These are phyloP conservation scores for Polyommatus icarus DNA, from an alignment of 2,888 invertebrate genomes.

Conservation along the genomic window DNA sequence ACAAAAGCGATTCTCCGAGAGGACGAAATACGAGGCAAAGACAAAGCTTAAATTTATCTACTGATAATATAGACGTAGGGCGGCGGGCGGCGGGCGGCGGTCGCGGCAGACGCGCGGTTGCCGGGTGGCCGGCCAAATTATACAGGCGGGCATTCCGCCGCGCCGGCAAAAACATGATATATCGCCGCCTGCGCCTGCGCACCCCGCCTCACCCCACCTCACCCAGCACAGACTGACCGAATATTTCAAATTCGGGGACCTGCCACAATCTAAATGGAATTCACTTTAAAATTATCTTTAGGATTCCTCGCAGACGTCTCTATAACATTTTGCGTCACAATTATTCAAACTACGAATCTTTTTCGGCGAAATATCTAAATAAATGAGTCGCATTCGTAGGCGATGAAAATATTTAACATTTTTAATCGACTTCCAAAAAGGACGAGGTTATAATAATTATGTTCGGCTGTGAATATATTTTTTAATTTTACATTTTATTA, in stretches of 20 bases:
- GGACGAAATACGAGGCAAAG: slow-evolving; percentile 80
- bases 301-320: slow-evolving; percentile 62
- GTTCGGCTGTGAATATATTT: no score
- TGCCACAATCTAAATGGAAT: slow-evolving; percentile 71
- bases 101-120: slow-evolving; percentile 69
- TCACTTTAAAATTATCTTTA: slow-evolving; percentile 65
- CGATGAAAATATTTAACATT: not conserved
- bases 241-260: slow-evolving; percentile 73
- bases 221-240: slow-evolving; percentile 58
- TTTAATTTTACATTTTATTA: not conserved
- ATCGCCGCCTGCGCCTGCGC: slow-evolving; percentile 59
- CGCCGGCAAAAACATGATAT: slow-evolving; percentile 77
- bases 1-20: slow-evolving; percentile 76
- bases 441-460: no score
- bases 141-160: slow-evolving; percentile 75
- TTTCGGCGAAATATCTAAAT: not conserved
- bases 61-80: slow-evolving; percentile 81
- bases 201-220: not conserved
- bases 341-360: slow-evolving; percentile 34
- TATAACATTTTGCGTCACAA: slow-evolving; percentile 49
- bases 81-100: slow-evolving; percentile 72
- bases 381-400: not conserved
- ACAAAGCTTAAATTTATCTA: slow-evolving; percentile 81
- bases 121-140: slow-evolving; percentile 75
- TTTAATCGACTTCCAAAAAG: no score